Conservation (phyloP, 2,797 vertebrate species). For the Dipus sagitta region DNA sequence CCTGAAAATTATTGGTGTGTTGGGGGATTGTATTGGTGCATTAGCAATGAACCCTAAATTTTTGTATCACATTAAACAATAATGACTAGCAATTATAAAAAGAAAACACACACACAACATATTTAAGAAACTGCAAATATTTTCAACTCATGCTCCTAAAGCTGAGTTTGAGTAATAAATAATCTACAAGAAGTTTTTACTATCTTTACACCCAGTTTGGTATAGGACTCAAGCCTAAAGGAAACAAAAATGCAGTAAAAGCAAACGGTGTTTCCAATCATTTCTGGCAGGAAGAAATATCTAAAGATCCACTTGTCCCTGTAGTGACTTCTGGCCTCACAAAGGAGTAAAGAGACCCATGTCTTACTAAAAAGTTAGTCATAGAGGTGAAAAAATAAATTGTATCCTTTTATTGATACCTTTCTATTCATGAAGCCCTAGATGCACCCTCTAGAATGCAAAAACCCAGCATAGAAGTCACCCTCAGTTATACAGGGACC, state of each 20-base stretch:
- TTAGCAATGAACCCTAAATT: no score
- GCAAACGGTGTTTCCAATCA: neutral
- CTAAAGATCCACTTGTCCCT: neutral
- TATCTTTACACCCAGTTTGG: neutral
- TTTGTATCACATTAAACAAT: no score
- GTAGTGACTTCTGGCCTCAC: neutral
- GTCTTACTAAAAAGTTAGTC: neutral
- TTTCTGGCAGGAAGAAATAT: neutral
- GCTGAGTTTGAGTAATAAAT: neutral
- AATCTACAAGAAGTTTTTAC: neutral
- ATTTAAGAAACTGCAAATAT: neutral
- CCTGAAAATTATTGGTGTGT: no score
- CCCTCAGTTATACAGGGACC: neutral
- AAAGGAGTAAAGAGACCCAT: neutral
- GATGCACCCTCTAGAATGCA: no score
- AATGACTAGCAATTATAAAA: neutral
- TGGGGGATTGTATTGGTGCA: no score
- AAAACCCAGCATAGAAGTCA: neutral
- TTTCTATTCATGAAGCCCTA: neutral
- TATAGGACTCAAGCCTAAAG: neutral
- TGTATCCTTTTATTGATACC: fast-evolving
- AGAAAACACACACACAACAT: neutral
- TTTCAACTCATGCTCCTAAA: neutral
- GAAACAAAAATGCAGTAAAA: neutral
- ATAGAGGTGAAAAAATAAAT: neutral